Percentiles rank a stretch among this genome's conserved stretches.
phyloP scores from a whole-genome alignment of 2,888 invertebrate species.

The Leptopilina drosophilae region DNA sequence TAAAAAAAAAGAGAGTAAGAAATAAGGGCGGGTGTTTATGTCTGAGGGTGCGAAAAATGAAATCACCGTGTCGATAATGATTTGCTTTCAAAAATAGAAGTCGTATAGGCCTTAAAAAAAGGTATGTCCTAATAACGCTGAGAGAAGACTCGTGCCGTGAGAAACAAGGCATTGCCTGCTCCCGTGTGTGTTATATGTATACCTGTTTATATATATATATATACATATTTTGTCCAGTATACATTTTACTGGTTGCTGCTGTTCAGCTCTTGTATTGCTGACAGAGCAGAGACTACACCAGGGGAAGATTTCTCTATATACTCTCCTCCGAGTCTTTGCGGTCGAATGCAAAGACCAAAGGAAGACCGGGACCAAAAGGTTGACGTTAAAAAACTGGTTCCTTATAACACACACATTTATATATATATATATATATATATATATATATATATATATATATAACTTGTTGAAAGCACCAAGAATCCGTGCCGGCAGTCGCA shows the following conservation, averaged over 20 bases:
- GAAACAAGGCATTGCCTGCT: conserved; percentile 32
- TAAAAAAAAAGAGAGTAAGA: too few species aligned
- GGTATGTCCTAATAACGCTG: conserved; percentile 38
- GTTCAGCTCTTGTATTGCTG: conserved; percentile 14
- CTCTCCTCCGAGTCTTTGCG: conserved; percentile 28
- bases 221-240: background rate
- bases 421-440: conserved; percentile 2
- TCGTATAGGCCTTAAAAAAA: conserved; percentile 36
- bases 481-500: conserved; percentile 36
- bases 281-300: background rate
- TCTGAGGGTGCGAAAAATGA: conserved; percentile 9
- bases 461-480: conserved; percentile 36
- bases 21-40: too few species aligned
- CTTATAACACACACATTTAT: conserved; percentile 32
- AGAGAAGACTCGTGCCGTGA: conserved; percentile 40
- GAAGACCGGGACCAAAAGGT: conserved; percentile 47
- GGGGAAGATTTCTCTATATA: conserved; percentile 31
- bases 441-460: background rate
- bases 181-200: conserved; percentile 8
- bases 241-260: background rate
- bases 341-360: conserved; percentile 50
- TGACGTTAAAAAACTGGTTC: conserved; percentile 55
- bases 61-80: conserved; percentile 39
- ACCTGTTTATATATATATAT: background rate
- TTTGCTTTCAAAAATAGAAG: conserved; percentile 35